Evolutionary conservation across 2,888 invertebrate genomes (phyloP).

Genomic region (Drosophila anomalipes): DNA sequence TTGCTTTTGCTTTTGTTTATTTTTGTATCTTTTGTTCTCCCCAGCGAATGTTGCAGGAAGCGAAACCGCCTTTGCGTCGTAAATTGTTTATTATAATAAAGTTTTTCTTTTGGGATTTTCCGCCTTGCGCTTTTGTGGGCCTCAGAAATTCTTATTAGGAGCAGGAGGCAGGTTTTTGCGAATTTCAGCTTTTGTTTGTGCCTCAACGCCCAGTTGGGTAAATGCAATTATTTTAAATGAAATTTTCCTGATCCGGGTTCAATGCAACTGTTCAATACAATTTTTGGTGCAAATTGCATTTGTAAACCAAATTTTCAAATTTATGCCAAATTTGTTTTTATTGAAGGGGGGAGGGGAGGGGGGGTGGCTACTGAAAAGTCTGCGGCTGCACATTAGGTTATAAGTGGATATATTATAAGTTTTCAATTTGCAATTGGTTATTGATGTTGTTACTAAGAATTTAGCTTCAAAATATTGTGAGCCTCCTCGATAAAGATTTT

Average conservation of each 20-base stretch:
- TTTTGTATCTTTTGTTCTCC: conserved; percentile 9
- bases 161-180: not conserved
- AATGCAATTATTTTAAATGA: conserved; percentile 53
- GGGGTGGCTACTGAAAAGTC: not conserved
- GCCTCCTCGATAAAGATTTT: not conserved
- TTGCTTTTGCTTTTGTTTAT: not conserved
- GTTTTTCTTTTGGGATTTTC: conserved; percentile 30
- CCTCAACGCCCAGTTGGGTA: conserved; percentile 23
- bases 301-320: conserved; percentile 30
- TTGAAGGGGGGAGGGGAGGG: no score
- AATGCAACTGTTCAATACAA: conserved; percentile 41
- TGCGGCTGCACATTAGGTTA: not conserved
- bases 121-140: conserved; percentile 11
- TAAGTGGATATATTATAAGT: not conserved
- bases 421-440: conserved; percentile 7
- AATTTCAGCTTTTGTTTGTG: conserved; percentile 9
- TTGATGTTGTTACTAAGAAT: not conserved
- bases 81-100: conserved; percentile 54
- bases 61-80: conserved; percentile 11
- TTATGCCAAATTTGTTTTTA: conserved; percentile 42
- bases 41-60: conserved; percentile 8
- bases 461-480: not conserved
- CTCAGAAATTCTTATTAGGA: not conserved
- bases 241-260: conserved; percentile 15
- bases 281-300: conserved; percentile 42